These are phyloP conservation scores for Macrochelys suwanniensis DNA, from an alignment of 2,797 vertebrate genomes.

Conservation along the genomic window DNA sequence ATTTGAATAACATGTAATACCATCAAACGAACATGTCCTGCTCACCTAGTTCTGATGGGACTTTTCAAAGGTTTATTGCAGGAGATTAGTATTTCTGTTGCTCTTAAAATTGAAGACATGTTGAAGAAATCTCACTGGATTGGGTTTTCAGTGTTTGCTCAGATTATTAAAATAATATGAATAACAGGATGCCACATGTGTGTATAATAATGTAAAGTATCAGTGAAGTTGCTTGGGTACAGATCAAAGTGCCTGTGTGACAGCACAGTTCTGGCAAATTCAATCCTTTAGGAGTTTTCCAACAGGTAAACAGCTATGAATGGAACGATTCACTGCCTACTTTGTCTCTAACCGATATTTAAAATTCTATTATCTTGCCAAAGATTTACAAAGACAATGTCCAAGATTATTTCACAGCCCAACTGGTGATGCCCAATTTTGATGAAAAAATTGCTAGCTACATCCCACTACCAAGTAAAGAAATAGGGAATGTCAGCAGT, in stretches of 20 bases:
- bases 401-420: neutral
- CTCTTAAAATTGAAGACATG: too few species aligned
- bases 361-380: neutral
- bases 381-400: neutral
- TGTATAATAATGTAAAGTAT: neutral
- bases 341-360: neutral
- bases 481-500: neutral
- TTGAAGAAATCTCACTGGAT: neutral
- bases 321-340: neutral
- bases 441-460: neutral
- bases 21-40: neutral
- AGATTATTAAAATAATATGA: neutral
- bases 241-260: neutral
- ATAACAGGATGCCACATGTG: neutral
- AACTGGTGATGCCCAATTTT: neutral
- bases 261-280: neutral
- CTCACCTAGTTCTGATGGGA: neutral
- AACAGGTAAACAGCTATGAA: neutral
- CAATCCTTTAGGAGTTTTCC: neutral
- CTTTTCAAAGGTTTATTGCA: neutral
- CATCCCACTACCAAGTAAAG: neutral
- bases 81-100: neutral
- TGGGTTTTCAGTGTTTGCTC: neutral
- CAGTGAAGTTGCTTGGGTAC: neutral
- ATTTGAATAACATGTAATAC: neutral